phyloP scores from a whole-genome alignment of 1,140 invertebrate genomes.

The Megalonaias nervosa region DNA sequence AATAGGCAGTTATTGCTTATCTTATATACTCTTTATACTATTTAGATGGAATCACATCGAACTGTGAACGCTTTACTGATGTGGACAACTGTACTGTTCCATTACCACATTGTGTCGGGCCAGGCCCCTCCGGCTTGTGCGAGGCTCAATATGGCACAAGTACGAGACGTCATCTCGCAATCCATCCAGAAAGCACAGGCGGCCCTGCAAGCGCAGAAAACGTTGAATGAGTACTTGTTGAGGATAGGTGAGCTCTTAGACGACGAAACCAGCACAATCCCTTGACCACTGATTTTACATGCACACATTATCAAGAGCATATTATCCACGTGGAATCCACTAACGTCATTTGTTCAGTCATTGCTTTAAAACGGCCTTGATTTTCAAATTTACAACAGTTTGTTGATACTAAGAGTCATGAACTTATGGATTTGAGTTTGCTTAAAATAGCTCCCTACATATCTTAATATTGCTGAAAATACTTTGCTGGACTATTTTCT shows the following conservation, averaged over 20 bases:
- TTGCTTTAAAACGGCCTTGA: not conserved
- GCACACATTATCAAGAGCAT: not conserved
- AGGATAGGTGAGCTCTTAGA: conserved; percentile 14
- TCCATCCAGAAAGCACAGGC: conserved; percentile 11
- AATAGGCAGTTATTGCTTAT: no score
- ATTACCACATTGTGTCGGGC: no score
- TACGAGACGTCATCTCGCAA: conserved; percentile 18
- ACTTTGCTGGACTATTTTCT: no score
- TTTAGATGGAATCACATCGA: no score
- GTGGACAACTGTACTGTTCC: no score
- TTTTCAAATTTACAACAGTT: not conserved
- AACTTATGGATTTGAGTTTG: not conserved
- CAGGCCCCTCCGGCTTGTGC: not conserved
- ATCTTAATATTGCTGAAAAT: no score
- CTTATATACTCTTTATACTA: no score
- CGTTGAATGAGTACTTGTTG: conserved; percentile 21
- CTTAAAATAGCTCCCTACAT: no score
- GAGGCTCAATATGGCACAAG: conserved; percentile 12
- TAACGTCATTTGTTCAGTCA: not conserved
- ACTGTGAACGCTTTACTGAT: no score
- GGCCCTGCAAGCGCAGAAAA: conserved; percentile 10
- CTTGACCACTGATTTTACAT: not conserved
- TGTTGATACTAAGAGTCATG: not conserved
- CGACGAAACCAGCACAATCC: not conserved
- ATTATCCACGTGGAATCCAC: not conserved